A percentile compares a stretch with the other conserved stretches of the same genome.
phyloP scores from a whole-genome alignment of 2,888 invertebrate genomes.

The Perizoma affinitatum region DNA sequence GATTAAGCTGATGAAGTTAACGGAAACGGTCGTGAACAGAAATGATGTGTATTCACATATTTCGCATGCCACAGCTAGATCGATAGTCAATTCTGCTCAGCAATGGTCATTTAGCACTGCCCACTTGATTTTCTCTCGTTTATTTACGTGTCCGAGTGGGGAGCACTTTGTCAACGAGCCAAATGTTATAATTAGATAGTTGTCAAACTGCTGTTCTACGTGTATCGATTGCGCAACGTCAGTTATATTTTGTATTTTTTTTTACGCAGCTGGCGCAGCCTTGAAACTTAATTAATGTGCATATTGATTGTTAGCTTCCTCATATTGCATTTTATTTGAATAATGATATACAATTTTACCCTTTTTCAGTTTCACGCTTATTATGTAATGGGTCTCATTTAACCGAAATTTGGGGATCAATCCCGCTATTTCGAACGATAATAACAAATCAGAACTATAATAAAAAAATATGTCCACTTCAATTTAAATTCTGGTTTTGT shows the following conservation, averaged over 20 bases:
- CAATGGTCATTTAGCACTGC: slow-evolving; percentile 50
- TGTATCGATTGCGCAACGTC: slow-evolving; percentile 54
- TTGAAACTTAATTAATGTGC: slow-evolving; percentile 24
- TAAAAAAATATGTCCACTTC: too few species aligned
- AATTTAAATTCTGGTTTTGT: too few species aligned
- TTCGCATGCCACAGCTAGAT: slow-evolving; percentile 29
- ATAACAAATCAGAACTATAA: too few species aligned
- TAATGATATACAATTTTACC: slow-evolving; percentile 13
- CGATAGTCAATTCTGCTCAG: slow-evolving; percentile 30
- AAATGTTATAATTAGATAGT: slow-evolving; percentile 70
- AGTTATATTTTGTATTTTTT: slow-evolving; percentile 32
- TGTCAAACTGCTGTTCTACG: slow-evolving; percentile 58
- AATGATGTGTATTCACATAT: slow-evolving; percentile 3
- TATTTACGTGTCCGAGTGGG: slow-evolving; percentile 59
- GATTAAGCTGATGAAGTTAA: slow-evolving; percentile 9
- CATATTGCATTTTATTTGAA: slow-evolving; percentile 16
- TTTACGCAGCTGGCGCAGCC: slow-evolving; percentile 17
- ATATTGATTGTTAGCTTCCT: slow-evolving; percentile 26
- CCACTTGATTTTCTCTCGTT: slow-evolving; percentile 55
- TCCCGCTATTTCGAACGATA: too few species aligned
- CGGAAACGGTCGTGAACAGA: slow-evolving; percentile 16
- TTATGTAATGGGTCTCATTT: neutral
- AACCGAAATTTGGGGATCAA: neutral
- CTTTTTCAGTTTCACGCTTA: slow-evolving; percentile 1
- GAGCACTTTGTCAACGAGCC: slow-evolving; percentile 66